phyloP scores from a whole-genome alignment of 2,888 invertebrate species.

The Plagodis dolabraria region DNA sequence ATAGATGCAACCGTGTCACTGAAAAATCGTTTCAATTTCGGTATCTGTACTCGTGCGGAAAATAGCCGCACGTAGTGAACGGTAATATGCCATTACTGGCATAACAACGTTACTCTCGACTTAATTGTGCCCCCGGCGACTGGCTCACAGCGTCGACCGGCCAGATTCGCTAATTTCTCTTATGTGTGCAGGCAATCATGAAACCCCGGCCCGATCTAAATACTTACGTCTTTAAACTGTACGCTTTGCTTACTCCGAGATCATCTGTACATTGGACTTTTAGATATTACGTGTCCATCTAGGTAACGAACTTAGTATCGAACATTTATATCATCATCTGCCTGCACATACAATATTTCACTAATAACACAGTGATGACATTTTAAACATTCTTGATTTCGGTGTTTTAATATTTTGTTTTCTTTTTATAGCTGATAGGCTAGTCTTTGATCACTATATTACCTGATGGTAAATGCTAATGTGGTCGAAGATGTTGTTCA shows the following conservation, averaged over 20 bases:
- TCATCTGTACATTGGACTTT: conserved; percentile 9
- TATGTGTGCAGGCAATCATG: conserved; percentile 50
- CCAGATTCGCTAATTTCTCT: conserved; percentile 66
- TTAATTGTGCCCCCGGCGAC: conserved; percentile 74
- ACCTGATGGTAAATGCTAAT: too few species aligned
- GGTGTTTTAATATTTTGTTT: too few species aligned
- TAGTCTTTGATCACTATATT: too few species aligned
- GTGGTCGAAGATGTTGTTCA: too few species aligned
- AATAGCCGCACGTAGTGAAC: conserved; percentile 66
- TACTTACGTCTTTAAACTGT: conserved; percentile 31
- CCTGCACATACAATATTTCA: too few species aligned
- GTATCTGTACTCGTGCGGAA: conserved; percentile 64
- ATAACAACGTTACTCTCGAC: conserved; percentile 80
- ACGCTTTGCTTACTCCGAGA: conserved; percentile 6
- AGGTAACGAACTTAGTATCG: too few species aligned
- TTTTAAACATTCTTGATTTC: too few species aligned
- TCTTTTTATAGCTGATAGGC: too few species aligned
- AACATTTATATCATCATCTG: too few species aligned
- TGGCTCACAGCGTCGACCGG: conserved; percentile 32
- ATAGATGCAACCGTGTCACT: conserved; percentile 70
- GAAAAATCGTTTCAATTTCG: conserved; percentile 77
- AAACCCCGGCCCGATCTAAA: conserved; percentile 40
- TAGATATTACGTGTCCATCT: conserved; percentile 1
- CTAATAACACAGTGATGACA: too few species aligned
- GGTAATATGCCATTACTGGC: conserved; percentile 76